A percentile compares a stretch with the other conserved stretches of the same genome.
Conservation (phyloP, 2,797 vertebrate species). For the Rhodeus uyekii region DNA sequence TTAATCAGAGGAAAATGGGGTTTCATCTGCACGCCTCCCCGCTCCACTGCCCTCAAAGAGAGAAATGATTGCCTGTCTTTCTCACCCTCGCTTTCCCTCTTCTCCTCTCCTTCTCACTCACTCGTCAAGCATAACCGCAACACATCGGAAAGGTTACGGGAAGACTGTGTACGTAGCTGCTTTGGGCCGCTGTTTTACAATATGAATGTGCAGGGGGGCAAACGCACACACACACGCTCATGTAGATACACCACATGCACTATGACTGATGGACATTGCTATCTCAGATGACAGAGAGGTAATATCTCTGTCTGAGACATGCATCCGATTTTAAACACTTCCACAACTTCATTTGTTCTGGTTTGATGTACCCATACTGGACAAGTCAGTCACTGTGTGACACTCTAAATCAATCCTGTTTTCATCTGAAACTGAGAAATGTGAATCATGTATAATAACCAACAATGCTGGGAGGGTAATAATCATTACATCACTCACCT, state of each 20-base stretch:
- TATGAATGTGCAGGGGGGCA: slow-evolving; percentile 60
- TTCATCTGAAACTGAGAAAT: not conserved
- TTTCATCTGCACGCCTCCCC: slow-evolving; percentile 89
- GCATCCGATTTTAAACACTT: slow-evolving; percentile 44
- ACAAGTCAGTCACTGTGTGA: not conserved
- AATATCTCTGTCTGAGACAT: slow-evolving; percentile 42
- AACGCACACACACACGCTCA: slow-evolving; percentile 16
- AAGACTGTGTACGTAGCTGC: slow-evolving; percentile 48
- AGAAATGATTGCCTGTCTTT: slow-evolving; percentile 85
- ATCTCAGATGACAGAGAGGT: slow-evolving; percentile 47
- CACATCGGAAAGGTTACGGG: slow-evolving; percentile 59
- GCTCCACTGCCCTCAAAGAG: slow-evolving; percentile 86
- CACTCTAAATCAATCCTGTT: not conserved
- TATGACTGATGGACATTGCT: slow-evolving; percentile 48
- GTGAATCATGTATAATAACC: too few relatives aligned
- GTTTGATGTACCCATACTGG: not conserved
- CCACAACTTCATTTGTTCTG: slow-evolving; percentile 1
- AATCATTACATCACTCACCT: too few relatives aligned
- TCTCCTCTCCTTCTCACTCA: slow-evolving; percentile 54
- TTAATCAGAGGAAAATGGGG: slow-evolving; percentile 97
- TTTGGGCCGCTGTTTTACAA: slow-evolving; percentile 51
- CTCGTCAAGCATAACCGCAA: slow-evolving; percentile 53
- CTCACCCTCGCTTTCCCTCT: slow-evolving; percentile 68
- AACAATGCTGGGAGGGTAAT: too few relatives aligned
- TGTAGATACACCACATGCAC: slow-evolving; percentile 44